phyloP scores from a whole-genome alignment of 2,797 vertebrate genomes.

The Myiotriccus ornatus region DNA sequence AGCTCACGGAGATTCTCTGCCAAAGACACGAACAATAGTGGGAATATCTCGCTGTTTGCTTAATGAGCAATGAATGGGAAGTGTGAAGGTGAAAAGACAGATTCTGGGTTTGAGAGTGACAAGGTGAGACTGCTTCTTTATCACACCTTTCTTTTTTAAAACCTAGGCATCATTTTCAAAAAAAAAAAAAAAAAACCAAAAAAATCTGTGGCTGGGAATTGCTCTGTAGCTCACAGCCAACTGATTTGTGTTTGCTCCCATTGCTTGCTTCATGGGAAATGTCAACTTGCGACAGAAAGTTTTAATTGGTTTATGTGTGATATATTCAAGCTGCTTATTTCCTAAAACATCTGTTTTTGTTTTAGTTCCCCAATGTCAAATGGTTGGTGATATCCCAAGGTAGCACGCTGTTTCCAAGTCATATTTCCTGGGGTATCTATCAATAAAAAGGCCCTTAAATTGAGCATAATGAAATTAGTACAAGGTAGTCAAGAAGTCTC shows the following conservation, averaged over 20 bases:
- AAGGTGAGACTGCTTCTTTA: slow-evolving; percentile 80
- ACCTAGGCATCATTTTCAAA: not conserved
- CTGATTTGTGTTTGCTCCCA: slow-evolving; percentile 8
- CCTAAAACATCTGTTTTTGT: slow-evolving; percentile 64
- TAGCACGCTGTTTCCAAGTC: slow-evolving; percentile 32
- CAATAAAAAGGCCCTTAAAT: slow-evolving; percentile 49
- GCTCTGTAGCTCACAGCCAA: not conserved
- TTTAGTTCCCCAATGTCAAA: slow-evolving; percentile 53
- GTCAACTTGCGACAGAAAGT: slow-evolving; percentile 63
- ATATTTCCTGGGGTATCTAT: slow-evolving; percentile 15
- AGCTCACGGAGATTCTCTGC: slow-evolving; percentile 19
- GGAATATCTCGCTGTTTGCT: slow-evolving; percentile 73
- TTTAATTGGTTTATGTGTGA: slow-evolving; percentile 68
- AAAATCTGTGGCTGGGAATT: not conserved
- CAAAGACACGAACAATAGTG: slow-evolving; percentile 67
- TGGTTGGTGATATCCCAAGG: slow-evolving; percentile 45
- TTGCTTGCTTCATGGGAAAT: slow-evolving; percentile 60
- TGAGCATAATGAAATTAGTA: slow-evolving; percentile 53
- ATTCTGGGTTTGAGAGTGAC: slow-evolving; percentile 72
- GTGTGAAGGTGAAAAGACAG: slow-evolving; percentile 81
- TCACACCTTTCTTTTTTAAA: slow-evolving; percentile 69
- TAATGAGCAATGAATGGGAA: slow-evolving; percentile 77
- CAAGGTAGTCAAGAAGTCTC: slow-evolving; percentile 50
- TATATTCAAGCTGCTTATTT: slow-evolving; percentile 63
- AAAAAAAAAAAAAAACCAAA: not conserved